These are phyloP conservation scores for Caenorhabditis doughertyi DNA, from an alignment of 2,888 invertebrate genomes.

Conservation along the genomic window DNA sequence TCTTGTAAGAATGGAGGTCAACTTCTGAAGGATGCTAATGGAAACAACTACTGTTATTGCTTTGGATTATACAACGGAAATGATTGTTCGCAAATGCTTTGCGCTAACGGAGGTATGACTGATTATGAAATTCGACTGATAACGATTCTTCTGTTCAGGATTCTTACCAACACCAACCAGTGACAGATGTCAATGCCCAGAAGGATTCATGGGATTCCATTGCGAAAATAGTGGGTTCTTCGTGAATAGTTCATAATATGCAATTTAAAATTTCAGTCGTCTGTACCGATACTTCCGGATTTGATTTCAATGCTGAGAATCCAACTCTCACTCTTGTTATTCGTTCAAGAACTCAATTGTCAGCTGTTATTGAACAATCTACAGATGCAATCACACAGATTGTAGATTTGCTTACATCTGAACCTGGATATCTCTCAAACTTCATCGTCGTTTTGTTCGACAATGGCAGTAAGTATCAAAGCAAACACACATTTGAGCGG, in stretches of 20 bases:
- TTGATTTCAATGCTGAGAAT: slow-evolving; percentile 68
- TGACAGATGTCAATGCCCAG: slow-evolving; percentile 63
- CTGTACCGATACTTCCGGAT: slow-evolving; percentile 68
- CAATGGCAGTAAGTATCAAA: slow-evolving; percentile 67
- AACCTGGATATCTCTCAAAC: slow-evolving; percentile 69
- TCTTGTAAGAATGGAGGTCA: slow-evolving; percentile 71
- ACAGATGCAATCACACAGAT: slow-evolving; percentile 43
- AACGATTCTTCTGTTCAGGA: slow-evolving; percentile 34
- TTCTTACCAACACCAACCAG: slow-evolving; percentile 28
- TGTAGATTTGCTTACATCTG: slow-evolving; percentile 60
- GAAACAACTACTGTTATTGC: slow-evolving; percentile 70
- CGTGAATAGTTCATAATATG: neutral
- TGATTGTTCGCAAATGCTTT: slow-evolving; percentile 68
- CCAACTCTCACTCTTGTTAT: slow-evolving; percentile 75
- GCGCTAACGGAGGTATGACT: slow-evolving; percentile 69
- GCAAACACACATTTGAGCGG: slow-evolving; percentile 3
- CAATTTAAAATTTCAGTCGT: slow-evolving; percentile 59
- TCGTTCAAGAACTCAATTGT: slow-evolving; percentile 62
- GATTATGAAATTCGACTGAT: neutral
- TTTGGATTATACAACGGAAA: slow-evolving; percentile 66
- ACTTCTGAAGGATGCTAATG: slow-evolving; percentile 62
- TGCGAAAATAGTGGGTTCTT: slow-evolving; percentile 67
- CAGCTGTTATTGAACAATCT: slow-evolving; percentile 69
- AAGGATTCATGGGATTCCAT: slow-evolving; percentile 71
- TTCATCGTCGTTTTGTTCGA: slow-evolving; percentile 76